Evolutionary conservation across 2,113 vertebrate genomes (phyloP), one percentile per base, ranked within the genome.

Genomic region (Geococcyx californianus): DNA sequence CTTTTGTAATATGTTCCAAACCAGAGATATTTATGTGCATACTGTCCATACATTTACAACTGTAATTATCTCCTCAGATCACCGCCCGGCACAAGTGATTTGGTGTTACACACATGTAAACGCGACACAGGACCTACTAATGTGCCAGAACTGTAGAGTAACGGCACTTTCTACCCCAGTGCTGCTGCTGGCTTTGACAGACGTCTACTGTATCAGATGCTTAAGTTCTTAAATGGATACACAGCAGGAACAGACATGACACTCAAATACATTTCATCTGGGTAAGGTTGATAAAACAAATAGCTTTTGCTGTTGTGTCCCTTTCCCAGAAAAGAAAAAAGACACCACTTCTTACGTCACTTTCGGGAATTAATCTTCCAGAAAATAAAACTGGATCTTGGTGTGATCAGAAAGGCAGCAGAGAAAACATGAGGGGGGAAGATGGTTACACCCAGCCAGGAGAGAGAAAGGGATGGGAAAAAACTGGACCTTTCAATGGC

Each of bases 211-310:
- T 13, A 60, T 59, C 68, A 68, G 82, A 70, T 34, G 56, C 44
- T 81, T 86, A 54, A 72, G 33, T 56, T 81, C 82, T 90, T 68
- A 31, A 70, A 96, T 29, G 63, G 83, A 75, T 55, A 77, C 28
- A 67, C 64, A 42, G 44, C 64, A 94, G 83, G 44, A 93, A 55
- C 16, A 77, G 38, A 52, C 38, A 56, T 5, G 25, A 92, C 47
- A 77, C 40, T 84, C n/a, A 72, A 84, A 67, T 18, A 56, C 54
- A 75, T 93, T 81, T 81, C 66, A 78, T 78, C 62, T 59, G 42
- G 70, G 34, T 44, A 29, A 86, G 81, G 60, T 62, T 73, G 51
- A 83, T 92, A 77, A 54, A 95, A 86, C 63, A 91, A 96, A 81
- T 29, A 76, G 90, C 58, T 92, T 92, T 69, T 58, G 67, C 75